Evolutionary conservation across 2,797 vertebrate species (phyloP).

Genomic region (Poecilia gillii): DNA sequence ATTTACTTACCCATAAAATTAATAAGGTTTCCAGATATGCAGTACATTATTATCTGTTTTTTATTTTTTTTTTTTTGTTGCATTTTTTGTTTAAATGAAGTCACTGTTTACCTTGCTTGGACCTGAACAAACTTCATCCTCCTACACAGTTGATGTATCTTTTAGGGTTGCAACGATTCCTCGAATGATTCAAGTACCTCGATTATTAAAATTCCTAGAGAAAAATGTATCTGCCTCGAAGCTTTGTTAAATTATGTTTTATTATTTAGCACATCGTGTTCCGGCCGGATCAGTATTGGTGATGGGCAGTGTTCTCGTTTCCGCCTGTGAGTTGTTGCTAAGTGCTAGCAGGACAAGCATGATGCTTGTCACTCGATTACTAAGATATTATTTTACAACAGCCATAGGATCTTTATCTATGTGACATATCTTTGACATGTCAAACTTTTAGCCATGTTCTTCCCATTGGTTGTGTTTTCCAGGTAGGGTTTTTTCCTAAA

Average conservation of each 20-base stretch:
- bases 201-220: too few species aligned
- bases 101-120: neutral
- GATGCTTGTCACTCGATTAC: too few species aligned
- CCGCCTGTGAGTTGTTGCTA: too few species aligned
- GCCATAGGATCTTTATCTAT: neutral
- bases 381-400: too few species aligned
- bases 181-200: too few species aligned
- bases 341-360: too few species aligned
- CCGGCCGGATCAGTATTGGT: too few species aligned
- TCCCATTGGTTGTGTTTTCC: neutral
- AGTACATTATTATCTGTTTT: neutral
- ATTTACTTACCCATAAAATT: neutral
- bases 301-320: too few species aligned
- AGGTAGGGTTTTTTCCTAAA: neutral
- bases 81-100: neutral
- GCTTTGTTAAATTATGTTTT: too few species aligned
- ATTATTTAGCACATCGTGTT: too few species aligned
- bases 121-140: neutral
- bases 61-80: neutral
- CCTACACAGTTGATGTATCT: neutral
- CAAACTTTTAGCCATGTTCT: neutral
- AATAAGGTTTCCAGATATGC: neutral
- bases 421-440: neutral
- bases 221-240: too few species aligned
- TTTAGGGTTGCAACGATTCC: too few species aligned